Conservation (phyloP, 2,888 invertebrate species). For the Auanema sp. region DNA sequence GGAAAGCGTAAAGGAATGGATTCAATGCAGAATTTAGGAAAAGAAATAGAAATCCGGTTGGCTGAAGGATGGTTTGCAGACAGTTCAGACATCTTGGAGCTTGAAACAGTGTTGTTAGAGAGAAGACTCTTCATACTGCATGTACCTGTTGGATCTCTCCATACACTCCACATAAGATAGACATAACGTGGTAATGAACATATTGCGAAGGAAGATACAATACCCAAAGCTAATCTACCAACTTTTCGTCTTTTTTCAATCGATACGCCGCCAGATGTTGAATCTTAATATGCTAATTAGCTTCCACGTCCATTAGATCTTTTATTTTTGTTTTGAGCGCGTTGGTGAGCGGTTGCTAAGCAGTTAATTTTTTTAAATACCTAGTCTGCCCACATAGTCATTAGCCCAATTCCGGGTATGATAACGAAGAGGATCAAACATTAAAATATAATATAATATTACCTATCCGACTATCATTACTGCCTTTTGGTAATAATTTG, state of each 20-base stretch:
- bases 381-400: not conserved
- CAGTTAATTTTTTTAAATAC: too few relatives aligned
- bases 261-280: slow-evolving; percentile 37
- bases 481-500: slow-evolving; percentile 29
- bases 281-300: slow-evolving; percentile 17
- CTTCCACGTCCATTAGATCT: not conserved
- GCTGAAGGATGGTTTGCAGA: slow-evolving; percentile 65
- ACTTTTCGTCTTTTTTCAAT: slow-evolving; percentile 65
- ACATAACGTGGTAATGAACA: slow-evolving; percentile 88
- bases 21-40: slow-evolving; percentile 89
- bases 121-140: not conserved
- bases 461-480: slow-evolving; percentile 9
- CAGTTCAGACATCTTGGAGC: slow-evolving; percentile 54
- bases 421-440: not conserved
- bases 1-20: slow-evolving; percentile 85
- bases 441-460: not conserved
- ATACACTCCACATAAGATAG: slow-evolving; percentile 66
- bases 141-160: slow-evolving; percentile 54
- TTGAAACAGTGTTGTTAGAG: slow-evolving; percentile 24
- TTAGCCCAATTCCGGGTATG: not conserved
- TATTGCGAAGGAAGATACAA: slow-evolving; percentile 83
- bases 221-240: slow-evolving; percentile 83
- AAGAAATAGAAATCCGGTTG: slow-evolving; percentile 82
- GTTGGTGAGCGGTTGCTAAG: too few relatives aligned
- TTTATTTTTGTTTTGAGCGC: slow-evolving; percentile 3